phyloP scores from a whole-genome alignment of 1,140 invertebrate genomes.

The Drosophila lacteicornis region DNA sequence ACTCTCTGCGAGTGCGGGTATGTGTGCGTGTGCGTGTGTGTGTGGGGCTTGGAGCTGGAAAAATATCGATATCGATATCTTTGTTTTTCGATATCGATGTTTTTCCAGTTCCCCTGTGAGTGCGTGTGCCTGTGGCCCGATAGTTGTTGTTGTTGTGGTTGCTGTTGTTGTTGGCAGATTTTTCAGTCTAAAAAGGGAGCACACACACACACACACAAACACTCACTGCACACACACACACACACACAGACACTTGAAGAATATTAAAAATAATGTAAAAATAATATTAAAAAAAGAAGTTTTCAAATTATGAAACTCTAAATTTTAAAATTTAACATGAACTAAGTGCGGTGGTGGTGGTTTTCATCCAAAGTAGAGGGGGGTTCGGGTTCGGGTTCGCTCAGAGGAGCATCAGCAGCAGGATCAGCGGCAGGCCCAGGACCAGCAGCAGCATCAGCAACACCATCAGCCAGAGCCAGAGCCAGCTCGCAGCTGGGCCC shows the following conservation, averaged over 20 bases:
- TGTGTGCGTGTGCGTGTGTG: slow-evolving; percentile 30
- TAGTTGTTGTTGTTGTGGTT: slow-evolving; percentile 27
- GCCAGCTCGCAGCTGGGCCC: slow-evolving; percentile 4
- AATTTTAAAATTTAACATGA: slow-evolving; percentile 51
- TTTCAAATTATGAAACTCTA: slow-evolving; percentile 14
- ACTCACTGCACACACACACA: background rate
- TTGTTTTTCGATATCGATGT: background rate
- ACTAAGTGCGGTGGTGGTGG: slow-evolving; percentile 65
- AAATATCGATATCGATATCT: background rate
- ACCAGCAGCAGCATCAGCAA: slow-evolving; percentile 50
- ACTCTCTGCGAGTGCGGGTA: slow-evolving; percentile 4
- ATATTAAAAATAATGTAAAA: slow-evolving; percentile 23
- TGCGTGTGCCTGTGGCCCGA: slow-evolving; percentile 25
- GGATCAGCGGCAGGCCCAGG: slow-evolving; percentile 23
- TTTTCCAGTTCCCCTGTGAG: background rate
- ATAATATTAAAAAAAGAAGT: slow-evolving; percentile 30
- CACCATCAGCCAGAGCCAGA: slow-evolving; percentile 31
- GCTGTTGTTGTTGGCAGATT: slow-evolving; percentile 63
- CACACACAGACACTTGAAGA: slow-evolving; percentile 27
- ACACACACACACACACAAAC: background rate
- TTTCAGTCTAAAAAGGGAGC: slow-evolving; percentile 70
- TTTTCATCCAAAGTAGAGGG: slow-evolving; percentile 19
- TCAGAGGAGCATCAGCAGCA: slow-evolving; percentile 22
- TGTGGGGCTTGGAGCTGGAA: background rate
- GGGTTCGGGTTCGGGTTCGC: background rate